A percentile compares a stretch with the other conserved stretches of the same genome.
Conservation (phyloP, 2,113 vertebrate species). For the Corythoichthys intestinalis region DNA sequence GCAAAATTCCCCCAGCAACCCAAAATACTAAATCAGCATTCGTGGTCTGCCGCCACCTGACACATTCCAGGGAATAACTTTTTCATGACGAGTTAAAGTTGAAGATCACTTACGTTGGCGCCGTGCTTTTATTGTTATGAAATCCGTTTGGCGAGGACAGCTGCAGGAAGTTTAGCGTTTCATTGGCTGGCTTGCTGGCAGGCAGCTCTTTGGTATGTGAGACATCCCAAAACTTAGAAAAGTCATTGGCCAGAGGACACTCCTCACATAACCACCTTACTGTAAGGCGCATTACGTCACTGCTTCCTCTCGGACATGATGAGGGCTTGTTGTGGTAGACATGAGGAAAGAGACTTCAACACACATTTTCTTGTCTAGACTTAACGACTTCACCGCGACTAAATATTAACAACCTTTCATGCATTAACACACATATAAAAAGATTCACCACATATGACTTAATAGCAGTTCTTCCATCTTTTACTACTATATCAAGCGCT, state of each 20-base stretch:
- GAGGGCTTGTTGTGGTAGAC: background rate
- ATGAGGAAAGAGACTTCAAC: background rate
- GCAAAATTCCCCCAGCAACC: constrained; percentile 8
- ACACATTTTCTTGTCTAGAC: background rate
- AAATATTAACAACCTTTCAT: constrained; percentile 5
- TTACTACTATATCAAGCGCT: background rate
- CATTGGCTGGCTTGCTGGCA: constrained; percentile 5
- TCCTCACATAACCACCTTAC: background rate
- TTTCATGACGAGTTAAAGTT: constrained; percentile 23
- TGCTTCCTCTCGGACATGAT: background rate
- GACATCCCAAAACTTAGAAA: background rate
- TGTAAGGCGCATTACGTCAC: background rate
- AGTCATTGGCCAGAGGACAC: background rate
- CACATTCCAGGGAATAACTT: constrained; percentile 11
- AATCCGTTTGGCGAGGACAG: constrained; percentile 43
- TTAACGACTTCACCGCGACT: background rate
- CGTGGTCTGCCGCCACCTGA: background rate
- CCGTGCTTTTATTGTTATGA: constrained; percentile 31
- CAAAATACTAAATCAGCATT: constrained; percentile 2
- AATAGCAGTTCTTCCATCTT: constrained; percentile 5
- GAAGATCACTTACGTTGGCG: constrained; percentile 10
- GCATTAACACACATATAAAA: constrained; percentile 19
- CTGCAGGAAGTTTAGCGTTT: constrained; percentile 42
- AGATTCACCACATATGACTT: background rate
- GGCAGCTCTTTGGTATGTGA: constrained; percentile 13